Evolutionary conservation across 2,888 invertebrate species (phyloP).

Genomic region (Spisula subtruncata): DNA sequence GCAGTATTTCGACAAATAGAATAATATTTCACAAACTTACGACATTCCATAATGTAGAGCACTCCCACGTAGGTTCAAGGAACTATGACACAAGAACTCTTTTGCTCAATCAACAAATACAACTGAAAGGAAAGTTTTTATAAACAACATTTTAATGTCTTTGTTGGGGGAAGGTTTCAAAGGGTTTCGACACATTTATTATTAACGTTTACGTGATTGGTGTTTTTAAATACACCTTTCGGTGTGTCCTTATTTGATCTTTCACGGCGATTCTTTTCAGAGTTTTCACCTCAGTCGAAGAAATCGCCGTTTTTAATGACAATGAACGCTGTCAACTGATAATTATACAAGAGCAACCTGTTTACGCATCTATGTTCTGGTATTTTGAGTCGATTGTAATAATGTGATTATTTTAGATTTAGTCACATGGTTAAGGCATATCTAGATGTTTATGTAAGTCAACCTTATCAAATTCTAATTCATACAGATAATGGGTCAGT

Average conservation of each 20-base stretch:
- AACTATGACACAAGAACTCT: background rate
- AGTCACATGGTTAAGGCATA: background rate
- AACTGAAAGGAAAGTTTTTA: background rate
- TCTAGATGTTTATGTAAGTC: background rate
- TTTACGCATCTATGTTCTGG: background rate
- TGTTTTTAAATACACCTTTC: background rate
- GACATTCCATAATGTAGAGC: background rate
- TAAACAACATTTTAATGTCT: slow-evolving; percentile 1
- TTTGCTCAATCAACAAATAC: background rate
- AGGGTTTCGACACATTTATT: background rate
- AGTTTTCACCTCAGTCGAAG: background rate
- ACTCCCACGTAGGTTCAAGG: background rate
- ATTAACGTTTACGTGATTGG: background rate
- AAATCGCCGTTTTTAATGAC: background rate
- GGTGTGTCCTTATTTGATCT: background rate
- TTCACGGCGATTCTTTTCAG: background rate
- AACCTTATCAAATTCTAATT: background rate
- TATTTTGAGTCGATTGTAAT: background rate
- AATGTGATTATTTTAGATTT: background rate
- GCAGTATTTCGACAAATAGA: background rate
- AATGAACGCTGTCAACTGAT: background rate
- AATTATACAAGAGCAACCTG: background rate
- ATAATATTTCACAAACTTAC: background rate
- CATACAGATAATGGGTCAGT: background rate
- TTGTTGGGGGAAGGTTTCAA: background rate